phyloP scores from a whole-genome alignment of 1,140 invertebrate genomes.

The Anthonomus grandis region DNA sequence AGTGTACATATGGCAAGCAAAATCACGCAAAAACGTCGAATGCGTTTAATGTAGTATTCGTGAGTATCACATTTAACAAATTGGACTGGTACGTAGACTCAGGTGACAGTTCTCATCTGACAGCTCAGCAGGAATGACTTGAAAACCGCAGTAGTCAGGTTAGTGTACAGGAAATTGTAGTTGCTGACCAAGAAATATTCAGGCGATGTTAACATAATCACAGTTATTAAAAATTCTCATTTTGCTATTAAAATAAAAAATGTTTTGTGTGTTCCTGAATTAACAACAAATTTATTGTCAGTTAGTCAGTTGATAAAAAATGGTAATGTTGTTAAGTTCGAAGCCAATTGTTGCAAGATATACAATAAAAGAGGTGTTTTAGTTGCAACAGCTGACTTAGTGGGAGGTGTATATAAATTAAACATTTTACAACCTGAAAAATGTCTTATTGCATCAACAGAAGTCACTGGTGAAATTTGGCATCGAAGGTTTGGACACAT shows the following conservation, averaged over 20 bases:
- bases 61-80: no score
- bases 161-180: no score
- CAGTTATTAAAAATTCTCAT: no score
- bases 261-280: constrained; percentile 34
- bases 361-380: constrained; percentile 26
- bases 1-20: no score
- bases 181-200: no score
- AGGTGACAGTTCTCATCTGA: no score
- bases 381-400: constrained; percentile 25
- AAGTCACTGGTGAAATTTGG: constrained; percentile 26
- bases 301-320: constrained; percentile 24
- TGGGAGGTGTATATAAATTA: constrained; percentile 38
- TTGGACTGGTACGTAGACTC: no score
- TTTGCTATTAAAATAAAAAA: constrained; percentile 20
- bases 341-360: constrained; percentile 25
- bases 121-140: no score
- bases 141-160: no score
- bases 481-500: constrained; percentile 39
- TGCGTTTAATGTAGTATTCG: no score
- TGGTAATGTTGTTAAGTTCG: constrained; percentile 28
- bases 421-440: constrained; percentile 27
- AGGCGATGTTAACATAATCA: no score
- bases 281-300: constrained; percentile 31
- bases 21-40: no score
- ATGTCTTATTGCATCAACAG: constrained; percentile 24